These are phyloP conservation scores for Melinaea menophilus DNA, from an alignment of 2,888 invertebrate species.

Conservation along the genomic window DNA sequence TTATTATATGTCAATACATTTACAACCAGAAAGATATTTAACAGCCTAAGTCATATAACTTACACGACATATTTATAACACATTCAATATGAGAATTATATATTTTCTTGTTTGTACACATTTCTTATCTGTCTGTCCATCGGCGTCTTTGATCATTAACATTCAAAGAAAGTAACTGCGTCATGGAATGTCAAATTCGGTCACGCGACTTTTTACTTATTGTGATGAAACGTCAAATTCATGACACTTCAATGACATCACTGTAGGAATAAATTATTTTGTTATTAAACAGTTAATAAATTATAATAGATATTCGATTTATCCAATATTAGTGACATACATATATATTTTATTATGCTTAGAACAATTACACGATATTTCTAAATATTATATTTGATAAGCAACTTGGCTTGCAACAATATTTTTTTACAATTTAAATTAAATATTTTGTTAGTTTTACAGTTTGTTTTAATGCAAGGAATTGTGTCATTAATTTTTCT, in stretches of 20 bases:
- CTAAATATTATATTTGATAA: neutral
- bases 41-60: neutral
- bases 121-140: neutral
- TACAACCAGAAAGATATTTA: too few relatives aligned
- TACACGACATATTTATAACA: neutral
- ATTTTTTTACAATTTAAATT: too few relatives aligned
- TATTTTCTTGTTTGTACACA: neutral
- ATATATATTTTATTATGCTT: neutral
- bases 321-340: too few relatives aligned
- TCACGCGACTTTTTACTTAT: conserved; percentile 22
- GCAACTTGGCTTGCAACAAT: too few relatives aligned
- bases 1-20: too few relatives aligned
- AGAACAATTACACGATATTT: conserved; percentile 6
- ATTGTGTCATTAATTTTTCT: neutral
- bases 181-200: conserved; percentile 15
- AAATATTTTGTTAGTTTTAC: too few relatives aligned
- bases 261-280: conserved; percentile 7
- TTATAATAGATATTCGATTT: too few relatives aligned
- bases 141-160: conserved; percentile 13
- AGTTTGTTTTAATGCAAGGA: neutral
- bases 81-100: neutral
- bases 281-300: too few relatives aligned
- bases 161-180: conserved; percentile 11
- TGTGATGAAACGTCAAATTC: conserved; percentile 17
- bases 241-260: neutral